Percentiles rank a stretch among this genome's conserved stretches.
phyloP scores from a whole-genome alignment of 2,797 vertebrate genomes.

The Heliangelus exortis region DNA sequence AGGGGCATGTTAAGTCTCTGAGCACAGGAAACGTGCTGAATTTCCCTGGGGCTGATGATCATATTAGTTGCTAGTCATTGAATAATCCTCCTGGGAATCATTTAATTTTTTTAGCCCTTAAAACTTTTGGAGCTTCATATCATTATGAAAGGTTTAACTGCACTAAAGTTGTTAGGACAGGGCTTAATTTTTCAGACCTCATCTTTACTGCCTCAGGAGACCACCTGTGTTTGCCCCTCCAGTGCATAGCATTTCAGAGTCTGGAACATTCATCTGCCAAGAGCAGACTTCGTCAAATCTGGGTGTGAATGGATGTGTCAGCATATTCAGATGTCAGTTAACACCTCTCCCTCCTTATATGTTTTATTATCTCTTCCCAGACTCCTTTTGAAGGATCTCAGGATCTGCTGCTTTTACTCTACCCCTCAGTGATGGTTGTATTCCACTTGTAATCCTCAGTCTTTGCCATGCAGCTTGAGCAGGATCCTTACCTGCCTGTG shows the following conservation, averaged over 20 bases:
- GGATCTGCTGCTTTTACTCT: neutral
- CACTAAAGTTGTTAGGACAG: constrained; percentile 7
- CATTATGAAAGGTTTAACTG: constrained; percentile 9
- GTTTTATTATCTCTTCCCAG: neutral
- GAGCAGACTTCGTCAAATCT: neutral
- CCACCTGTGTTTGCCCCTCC: neutral
- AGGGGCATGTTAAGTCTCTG: neutral
- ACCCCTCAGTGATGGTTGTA: neutral
- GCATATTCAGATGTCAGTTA: neutral
- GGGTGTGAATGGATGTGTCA: neutral
- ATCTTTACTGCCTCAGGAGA: neutral
- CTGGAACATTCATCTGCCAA: neutral
- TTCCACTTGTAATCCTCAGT: neutral
- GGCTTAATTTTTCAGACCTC: constrained; percentile 4
- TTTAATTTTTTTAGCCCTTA: constrained; percentile 32
- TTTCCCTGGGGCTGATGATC: constrained; percentile 3
- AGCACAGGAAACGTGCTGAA: constrained; percentile 9
- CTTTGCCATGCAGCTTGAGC: neutral
- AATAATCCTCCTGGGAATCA: constrained; percentile 15
- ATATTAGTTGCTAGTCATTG: neutral
- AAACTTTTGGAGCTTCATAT: constrained; percentile 8
- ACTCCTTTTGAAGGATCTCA: neutral
- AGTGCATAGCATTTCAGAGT: neutral
- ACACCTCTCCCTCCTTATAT: neutral
- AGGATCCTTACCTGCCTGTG: neutral